A percentile compares a stretch with the other conserved stretches of the same genome.
These are phyloP conservation scores for Nomada ferruginata DNA, from an alignment of 2,888 invertebrate species.

Conservation along the genomic window DNA sequence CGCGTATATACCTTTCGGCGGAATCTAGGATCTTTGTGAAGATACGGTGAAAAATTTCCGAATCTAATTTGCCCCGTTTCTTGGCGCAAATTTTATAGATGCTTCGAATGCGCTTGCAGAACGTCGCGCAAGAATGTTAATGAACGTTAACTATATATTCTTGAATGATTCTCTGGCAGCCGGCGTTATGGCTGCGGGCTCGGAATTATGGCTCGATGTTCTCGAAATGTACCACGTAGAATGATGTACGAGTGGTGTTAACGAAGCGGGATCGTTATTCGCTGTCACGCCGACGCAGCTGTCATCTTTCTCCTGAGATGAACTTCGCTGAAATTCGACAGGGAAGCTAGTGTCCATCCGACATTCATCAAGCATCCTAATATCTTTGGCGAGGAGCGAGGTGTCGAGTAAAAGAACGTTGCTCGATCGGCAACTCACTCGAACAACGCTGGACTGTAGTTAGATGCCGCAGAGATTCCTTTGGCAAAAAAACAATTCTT, in stretches of 20 bases:
- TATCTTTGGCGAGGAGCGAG: neutral
- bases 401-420: neutral
- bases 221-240: constrained; percentile 27
- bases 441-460: neutral
- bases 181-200: too few species aligned
- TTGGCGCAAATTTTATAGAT: too few species aligned
- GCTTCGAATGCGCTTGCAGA: too few species aligned
- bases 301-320: constrained; percentile 27
- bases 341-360: neutral
- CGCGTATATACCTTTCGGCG: neutral
- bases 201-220: neutral
- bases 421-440: neutral
- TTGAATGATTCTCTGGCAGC: neutral
- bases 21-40: neutral
- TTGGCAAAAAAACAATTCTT: neutral
- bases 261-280: constrained; percentile 56
- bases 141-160: neutral
- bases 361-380: constrained; percentile 16
- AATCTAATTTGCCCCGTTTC: neutral
- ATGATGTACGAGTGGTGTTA: constrained; percentile 46
- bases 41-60: neutral
- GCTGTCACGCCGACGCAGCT: constrained; percentile 48
- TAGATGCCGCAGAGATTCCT: neutral
- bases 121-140: neutral
- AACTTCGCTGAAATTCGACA: constrained; percentile 32